A percentile compares a stretch with the other conserved stretches of the same genome.
phyloP scores from a whole-genome alignment of 2,113 vertebrate species.

The Peromyscus polionotus region DNA sequence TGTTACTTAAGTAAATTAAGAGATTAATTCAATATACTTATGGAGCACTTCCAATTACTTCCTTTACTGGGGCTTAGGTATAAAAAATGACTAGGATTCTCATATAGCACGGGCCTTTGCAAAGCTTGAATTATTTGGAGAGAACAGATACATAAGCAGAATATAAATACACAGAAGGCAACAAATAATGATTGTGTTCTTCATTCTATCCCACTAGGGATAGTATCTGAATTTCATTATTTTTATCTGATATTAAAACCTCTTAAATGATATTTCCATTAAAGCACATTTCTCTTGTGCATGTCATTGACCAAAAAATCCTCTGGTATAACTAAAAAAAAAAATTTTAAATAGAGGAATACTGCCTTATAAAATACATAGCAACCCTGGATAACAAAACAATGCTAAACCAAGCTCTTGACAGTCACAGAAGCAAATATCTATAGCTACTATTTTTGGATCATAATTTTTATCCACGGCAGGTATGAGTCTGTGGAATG shows the following conservation, averaged over 20 bases:
- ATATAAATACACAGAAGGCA: neutral
- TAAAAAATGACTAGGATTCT: slow-evolving; percentile 45
- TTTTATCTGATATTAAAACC: slow-evolving; percentile 53
- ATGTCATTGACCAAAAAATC: neutral
- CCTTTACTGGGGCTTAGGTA: neutral
- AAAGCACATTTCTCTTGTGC: neutral
- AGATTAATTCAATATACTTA: slow-evolving; percentile 43
- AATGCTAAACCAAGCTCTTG: slow-evolving; percentile 31
- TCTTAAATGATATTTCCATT: slow-evolving; percentile 28
- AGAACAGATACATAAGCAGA: neutral
- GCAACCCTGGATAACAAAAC: neutral
- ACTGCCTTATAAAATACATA: neutral
- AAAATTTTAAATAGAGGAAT: slow-evolving; percentile 19
- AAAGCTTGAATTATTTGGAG: neutral
- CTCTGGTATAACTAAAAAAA: slow-evolving; percentile 16
- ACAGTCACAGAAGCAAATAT: neutral
- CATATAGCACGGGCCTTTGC: neutral
- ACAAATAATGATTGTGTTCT: neutral
- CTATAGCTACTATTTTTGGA: slow-evolving; percentile 9
- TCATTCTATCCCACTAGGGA: neutral
- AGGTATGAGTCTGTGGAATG: slow-evolving; percentile 24
- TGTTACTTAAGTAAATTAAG: slow-evolving; percentile 35
- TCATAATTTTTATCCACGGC: slow-evolving; percentile 19
- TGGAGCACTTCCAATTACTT: neutral
- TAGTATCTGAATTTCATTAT: slow-evolving; percentile 42